Percentiles rank a stretch among this genome's conserved stretches.
These are phyloP conservation scores for Agrotis exclamationis DNA, from an alignment of 2,888 invertebrate species.

Conservation along the genomic window DNA sequence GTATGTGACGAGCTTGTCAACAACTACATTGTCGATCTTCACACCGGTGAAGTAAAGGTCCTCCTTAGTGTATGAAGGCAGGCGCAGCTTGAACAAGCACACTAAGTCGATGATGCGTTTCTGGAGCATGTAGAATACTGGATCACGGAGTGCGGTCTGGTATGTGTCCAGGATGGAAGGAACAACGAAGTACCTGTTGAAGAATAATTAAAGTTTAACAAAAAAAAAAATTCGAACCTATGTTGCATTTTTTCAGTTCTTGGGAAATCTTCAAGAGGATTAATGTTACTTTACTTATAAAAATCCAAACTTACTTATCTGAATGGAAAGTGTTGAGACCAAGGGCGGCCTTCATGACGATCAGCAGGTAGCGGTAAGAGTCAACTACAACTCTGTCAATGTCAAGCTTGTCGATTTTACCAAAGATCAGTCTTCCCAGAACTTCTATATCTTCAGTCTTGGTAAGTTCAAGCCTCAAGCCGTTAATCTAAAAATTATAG, in stretches of 20 bases:
- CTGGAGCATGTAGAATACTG: conserved; percentile 93
- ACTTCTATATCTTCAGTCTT: conserved; percentile 89
- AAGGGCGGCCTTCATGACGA: conserved; percentile 88
- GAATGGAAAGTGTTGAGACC: conserved; percentile 80
- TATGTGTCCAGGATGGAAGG: conserved; percentile 92
- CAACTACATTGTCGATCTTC: conserved; percentile 91
- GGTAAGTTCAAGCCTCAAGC: conserved; percentile 79
- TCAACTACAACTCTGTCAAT: conserved; percentile 78
- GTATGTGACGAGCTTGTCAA: conserved; percentile 93
- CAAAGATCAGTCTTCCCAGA: conserved; percentile 90
- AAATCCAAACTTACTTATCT: conserved; percentile 78
- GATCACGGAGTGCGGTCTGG: conserved; percentile 93
- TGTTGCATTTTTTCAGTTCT: neutral
- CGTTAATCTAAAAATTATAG: conserved; percentile 75
- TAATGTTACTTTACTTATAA: neutral
- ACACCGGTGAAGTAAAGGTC: conserved; percentile 92
- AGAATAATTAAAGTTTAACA: conserved; percentile 36
- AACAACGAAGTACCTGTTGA: conserved; percentile 85
- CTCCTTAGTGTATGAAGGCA: conserved; percentile 91
- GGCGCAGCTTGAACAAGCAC: conserved; percentile 91
- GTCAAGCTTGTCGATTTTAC: conserved; percentile 84
- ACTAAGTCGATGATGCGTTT: conserved; percentile 91
- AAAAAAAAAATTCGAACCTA: neutral
- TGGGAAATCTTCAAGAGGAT: neutral
- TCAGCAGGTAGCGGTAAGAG: conserved; percentile 91